These are phyloP conservation scores for Stomorhina lunata DNA, from an alignment of 2,888 invertebrate species.

Conservation along the genomic window DNA sequence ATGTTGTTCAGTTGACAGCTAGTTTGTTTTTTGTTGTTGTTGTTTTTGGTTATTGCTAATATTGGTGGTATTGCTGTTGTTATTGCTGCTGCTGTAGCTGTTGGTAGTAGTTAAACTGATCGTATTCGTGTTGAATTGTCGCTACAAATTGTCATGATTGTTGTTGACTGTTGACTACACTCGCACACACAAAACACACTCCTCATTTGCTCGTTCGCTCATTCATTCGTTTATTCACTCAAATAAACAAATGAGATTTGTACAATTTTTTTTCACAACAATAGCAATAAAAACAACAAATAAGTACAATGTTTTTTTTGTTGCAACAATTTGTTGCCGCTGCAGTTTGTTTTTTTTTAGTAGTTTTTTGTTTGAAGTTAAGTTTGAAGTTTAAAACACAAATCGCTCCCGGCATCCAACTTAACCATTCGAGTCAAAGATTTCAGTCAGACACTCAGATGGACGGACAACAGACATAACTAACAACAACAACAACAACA, in stretches of 20 bases:
- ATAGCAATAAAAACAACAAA: slow-evolving; percentile 9
- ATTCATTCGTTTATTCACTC: not conserved
- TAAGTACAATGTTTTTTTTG: slow-evolving; percentile 15
- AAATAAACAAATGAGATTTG: slow-evolving; percentile 44
- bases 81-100: slow-evolving; percentile 5
- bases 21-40: slow-evolving; percentile 43
- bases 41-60: slow-evolving; percentile 14
- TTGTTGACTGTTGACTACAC: slow-evolving; percentile 43
- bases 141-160: slow-evolving; percentile 67
- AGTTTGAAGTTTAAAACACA: slow-evolving; percentile 56
- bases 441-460: too few species aligned
- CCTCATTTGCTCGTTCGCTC: not conserved
- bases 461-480: not conserved
- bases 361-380: slow-evolving; percentile 41
- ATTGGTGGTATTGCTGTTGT: slow-evolving; percentile 22
- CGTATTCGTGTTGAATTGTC: slow-evolving; percentile 65
- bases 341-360: slow-evolving; percentile 27
- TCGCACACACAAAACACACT: not conserved
- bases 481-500: slow-evolving; percentile 8
- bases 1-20: slow-evolving; percentile 63
- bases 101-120: slow-evolving; percentile 44
- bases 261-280: slow-evolving; percentile 39
- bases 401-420: slow-evolving; percentile 58
- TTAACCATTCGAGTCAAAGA: not conserved
- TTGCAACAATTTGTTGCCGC: slow-evolving; percentile 22